Evolutionary conservation across 1,140 invertebrate genomes (phyloP), one percentile per base, ranked within the genome.

Genomic region (Anoplophora glabripennis): DNA sequence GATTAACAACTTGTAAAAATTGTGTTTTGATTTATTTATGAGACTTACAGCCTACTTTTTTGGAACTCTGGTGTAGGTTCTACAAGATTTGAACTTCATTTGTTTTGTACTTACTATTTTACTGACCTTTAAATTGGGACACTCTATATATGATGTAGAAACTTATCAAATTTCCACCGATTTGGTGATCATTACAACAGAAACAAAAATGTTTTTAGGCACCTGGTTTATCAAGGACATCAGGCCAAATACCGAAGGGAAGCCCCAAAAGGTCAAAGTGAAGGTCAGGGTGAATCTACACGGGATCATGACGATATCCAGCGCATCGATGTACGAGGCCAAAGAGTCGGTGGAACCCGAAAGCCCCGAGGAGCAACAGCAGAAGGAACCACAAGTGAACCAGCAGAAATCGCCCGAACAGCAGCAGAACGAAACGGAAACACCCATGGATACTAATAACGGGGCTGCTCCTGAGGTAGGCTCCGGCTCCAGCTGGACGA

Each of bases 201-300:
- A 3, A 17, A n/a, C 11, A 40, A 8, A 40, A 40, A 3, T 53
- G 2, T 37, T 53, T 60, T 7, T 74, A 93, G 91, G 91, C 58
- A 79, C 83, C 52, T 98, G 91, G 82, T 81, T 83, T 12, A 86
- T 98, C 17, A 87, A 88, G 56, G 91, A 95, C 70, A 86, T 98
- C 0, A 86, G 88, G 65, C 90, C 92, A 45, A 86, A 86, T 37
- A 68, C 87, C n/a, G 90, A 93, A 64, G 94, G 93, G 4, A 92
- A 94, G 68, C 86, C 86, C 21, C 88, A 93, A 45, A 97, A 97
- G 78, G 88, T 99, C 0, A 98, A 98, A 77, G 87, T 99, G 0
- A 99, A 98, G 80, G 92, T 95, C 5, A 82, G 94, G 60, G 81
- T 99, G 14, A 97, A 97, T 77, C 79, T 91, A 11, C 90, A 99